phyloP scores from a whole-genome alignment of 2,113 vertebrate species.

The Engraulis encrasicolus region DNA sequence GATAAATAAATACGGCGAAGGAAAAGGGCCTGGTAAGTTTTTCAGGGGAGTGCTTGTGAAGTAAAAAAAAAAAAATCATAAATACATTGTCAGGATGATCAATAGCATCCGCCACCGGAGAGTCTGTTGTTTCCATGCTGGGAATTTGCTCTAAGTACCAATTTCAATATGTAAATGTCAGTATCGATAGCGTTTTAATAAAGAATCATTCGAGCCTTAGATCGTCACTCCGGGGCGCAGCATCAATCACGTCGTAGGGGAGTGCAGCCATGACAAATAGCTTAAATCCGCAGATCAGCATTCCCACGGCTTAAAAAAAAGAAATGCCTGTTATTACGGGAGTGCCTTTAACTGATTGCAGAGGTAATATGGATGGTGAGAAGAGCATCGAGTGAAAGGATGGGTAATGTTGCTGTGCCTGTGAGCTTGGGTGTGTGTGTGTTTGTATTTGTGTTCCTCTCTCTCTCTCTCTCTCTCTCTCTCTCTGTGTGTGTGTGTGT shows the following conservation, averaged over 20 bases:
- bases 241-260: slow-evolving; percentile 66
- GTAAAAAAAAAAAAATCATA: slow-evolving; percentile 39
- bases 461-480: no score
- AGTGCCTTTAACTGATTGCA: slow-evolving; percentile 1
- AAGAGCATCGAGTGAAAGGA: not conserved
- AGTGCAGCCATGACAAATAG: slow-evolving; percentile 66
- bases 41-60: not conserved
- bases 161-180: slow-evolving; percentile 72
- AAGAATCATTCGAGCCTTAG: slow-evolving; percentile 59
- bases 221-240: slow-evolving; percentile 55
- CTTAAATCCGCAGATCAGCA: slow-evolving; percentile 54
- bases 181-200: slow-evolving; percentile 70
- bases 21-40: not conserved
- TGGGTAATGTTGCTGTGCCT: not conserved
- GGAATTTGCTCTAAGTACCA: slow-evolving; percentile 61
- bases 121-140: slow-evolving; percentile 60
- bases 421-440: not conserved
- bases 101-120: slow-evolving; percentile 51
- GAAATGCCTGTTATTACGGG: not conserved
- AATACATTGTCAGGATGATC: slow-evolving; percentile 57
- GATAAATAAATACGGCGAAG: not conserved
- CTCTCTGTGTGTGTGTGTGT: slow-evolving; percentile 6
- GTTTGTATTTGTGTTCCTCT: not conserved
- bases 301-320: slow-evolving; percentile 35
- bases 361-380: not conserved